Evolutionary conservation across 2,888 invertebrate genomes (phyloP).

Genomic region (Patella caerulea): DNA sequence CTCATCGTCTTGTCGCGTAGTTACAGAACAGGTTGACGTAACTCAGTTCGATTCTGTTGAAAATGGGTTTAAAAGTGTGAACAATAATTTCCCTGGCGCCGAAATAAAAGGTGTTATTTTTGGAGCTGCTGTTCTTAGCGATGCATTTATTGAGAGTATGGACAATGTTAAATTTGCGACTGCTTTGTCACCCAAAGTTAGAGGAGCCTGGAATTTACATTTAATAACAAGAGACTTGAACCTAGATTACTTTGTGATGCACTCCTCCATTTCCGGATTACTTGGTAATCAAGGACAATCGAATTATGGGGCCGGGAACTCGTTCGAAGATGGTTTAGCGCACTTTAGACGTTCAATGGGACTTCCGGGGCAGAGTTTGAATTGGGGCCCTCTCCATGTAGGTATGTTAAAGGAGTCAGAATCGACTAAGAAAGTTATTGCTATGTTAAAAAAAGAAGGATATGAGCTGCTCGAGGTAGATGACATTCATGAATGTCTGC

Average conservation of each 20-base stretch:
- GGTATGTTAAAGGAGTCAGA: slow-evolving; percentile 37
- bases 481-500: neutral
- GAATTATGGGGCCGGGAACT: slow-evolving; percentile 56
- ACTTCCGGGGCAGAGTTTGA: slow-evolving; percentile 49
- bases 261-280: slow-evolving; percentile 55
- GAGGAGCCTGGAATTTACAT: slow-evolving; percentile 58
- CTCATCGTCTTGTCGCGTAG: slow-evolving; percentile 32
- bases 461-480: neutral
- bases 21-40: slow-evolving; percentile 43
- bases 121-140: slow-evolving; percentile 49
- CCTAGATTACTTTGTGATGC: slow-evolving; percentile 57
- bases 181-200: slow-evolving; percentile 49
- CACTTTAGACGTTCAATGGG: slow-evolving; percentile 45
- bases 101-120: slow-evolving; percentile 52
- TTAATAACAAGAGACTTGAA: slow-evolving; percentile 36
- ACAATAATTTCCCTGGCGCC: slow-evolving; percentile 18
- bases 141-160: slow-evolving; percentile 36
- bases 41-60: slow-evolving; percentile 36
- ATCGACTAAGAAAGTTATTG: neutral
- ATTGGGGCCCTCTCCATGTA: slow-evolving; percentile 50
- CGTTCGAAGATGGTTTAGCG: slow-evolving; percentile 54
- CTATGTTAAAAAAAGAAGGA: neutral
- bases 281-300: slow-evolving; percentile 55
- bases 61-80: slow-evolving; percentile 31
- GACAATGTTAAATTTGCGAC: slow-evolving; percentile 35